These are phyloP conservation scores for Mamestra configurata DNA, from an alignment of 1,140 invertebrate species.

Conservation along the genomic window DNA sequence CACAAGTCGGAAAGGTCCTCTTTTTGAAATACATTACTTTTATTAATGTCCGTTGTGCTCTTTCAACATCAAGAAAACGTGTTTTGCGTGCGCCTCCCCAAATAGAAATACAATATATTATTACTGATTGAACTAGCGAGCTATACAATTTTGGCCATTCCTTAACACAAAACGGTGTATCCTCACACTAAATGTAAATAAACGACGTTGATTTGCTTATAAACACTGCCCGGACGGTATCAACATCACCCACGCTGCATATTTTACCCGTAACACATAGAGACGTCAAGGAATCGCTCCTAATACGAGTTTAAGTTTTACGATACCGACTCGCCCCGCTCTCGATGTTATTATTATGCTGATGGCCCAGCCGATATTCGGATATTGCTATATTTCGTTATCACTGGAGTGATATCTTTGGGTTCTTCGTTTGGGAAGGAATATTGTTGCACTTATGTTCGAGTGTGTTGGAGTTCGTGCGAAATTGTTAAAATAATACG, in stretches of 20 bases:
- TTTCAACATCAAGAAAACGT: no score
- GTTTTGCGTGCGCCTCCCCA: no score
- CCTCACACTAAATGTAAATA: no score
- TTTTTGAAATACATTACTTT: no score
- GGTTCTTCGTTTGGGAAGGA: neutral
- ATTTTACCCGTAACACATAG: constrained; percentile 12
- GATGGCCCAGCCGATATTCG: constrained; percentile 28
- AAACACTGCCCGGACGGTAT: neutral
- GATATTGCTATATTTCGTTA: constrained; percentile 45
- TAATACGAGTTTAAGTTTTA: constrained; percentile 60
- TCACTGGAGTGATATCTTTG: constrained; percentile 41
- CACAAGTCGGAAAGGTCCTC: no score
- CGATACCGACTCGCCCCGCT: constrained; percentile 52
- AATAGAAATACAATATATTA: no score
- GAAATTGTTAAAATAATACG: no score
- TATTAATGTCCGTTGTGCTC: no score
- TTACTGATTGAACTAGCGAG: no score
- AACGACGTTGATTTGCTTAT: neutral
- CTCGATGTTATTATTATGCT: constrained; percentile 46
- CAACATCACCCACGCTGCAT: neutral
- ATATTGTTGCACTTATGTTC: constrained; percentile 32
- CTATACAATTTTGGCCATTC: no score
- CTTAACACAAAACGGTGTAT: no score
- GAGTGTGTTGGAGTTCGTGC: neutral
- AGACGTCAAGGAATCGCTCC: constrained; percentile 58